Conservation (phyloP, 2,888 invertebrate genomes). For the Luffia ferchaultella region DNA sequence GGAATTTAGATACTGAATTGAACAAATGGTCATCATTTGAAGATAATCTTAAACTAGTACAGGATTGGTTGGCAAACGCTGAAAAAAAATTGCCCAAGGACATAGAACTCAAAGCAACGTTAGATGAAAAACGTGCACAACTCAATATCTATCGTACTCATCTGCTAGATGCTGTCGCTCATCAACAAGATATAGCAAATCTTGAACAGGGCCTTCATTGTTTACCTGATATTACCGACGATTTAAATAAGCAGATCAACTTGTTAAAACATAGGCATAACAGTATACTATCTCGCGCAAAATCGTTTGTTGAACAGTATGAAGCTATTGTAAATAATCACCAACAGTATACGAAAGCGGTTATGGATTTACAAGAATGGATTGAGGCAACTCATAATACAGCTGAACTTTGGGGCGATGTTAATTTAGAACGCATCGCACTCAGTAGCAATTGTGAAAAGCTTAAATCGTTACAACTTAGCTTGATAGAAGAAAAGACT, state of each 20-base stretch:
- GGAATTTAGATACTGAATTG: slow-evolving; percentile 84
- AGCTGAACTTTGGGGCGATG: slow-evolving; percentile 83
- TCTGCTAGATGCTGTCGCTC: slow-evolving; percentile 83
- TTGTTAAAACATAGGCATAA: slow-evolving; percentile 77
- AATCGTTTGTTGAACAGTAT: slow-evolving; percentile 82
- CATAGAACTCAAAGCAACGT: slow-evolving; percentile 81
- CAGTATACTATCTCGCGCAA: slow-evolving; percentile 73
- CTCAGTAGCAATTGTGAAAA: slow-evolving; percentile 88
- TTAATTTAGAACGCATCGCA: slow-evolving; percentile 83
- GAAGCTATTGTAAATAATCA: slow-evolving; percentile 90
- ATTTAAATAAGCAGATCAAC: slow-evolving; percentile 75
- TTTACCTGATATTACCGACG: slow-evolving; percentile 80
- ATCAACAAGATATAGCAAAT: slow-evolving; percentile 86
- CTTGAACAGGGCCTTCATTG: slow-evolving; percentile 81
- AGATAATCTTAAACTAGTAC: slow-evolving; percentile 80
- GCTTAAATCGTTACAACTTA: slow-evolving; percentile 79
- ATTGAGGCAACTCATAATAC: slow-evolving; percentile 84
- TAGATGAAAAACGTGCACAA: slow-evolving; percentile 92
- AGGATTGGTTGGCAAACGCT: slow-evolving; percentile 79
- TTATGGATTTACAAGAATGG: slow-evolving; percentile 88
- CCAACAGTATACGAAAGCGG: slow-evolving; percentile 87
- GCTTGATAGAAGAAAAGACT: slow-evolving; percentile 85
- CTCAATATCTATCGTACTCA: slow-evolving; percentile 83
- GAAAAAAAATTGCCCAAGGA: slow-evolving; percentile 80
- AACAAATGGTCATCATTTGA: slow-evolving; percentile 91